Percentiles rank a stretch among this genome's conserved stretches.
Conservation (phyloP, 35 echinoderm and acorn worm species). For the Lytechinus variegatus region DNA sequence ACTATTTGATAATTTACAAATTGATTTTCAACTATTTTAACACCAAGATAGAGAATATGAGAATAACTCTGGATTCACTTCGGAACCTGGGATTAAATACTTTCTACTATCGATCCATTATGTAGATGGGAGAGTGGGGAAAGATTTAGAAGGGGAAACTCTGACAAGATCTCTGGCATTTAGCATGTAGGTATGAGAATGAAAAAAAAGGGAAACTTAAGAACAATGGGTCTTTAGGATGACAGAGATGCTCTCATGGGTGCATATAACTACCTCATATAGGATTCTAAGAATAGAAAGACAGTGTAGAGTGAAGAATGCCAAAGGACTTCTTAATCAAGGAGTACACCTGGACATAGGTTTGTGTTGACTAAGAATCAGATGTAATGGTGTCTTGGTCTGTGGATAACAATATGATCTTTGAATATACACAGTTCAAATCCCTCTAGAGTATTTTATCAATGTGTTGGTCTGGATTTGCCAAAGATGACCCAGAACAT, state of each 20-base stretch:
- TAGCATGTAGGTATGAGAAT: not conserved
- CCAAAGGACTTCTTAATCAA: not conserved
- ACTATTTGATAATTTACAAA: not conserved
- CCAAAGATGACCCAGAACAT: too few species aligned
- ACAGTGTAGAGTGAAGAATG: not conserved
- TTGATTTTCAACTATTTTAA: not conserved
- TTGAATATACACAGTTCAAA: too few species aligned
- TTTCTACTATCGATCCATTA: not conserved
- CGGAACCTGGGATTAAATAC: not conserved
- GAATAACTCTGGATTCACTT: not conserved
- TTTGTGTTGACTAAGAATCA: not conserved
- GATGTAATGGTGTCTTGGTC: too few species aligned
- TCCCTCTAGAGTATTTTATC: too few species aligned
- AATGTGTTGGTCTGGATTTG: too few species aligned
- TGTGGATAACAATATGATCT: too few species aligned
- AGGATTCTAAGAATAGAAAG: slow-evolving; percentile 13
- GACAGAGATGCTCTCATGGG: not conserved
- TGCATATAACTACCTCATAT: not conserved
- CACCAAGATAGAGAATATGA: not conserved
- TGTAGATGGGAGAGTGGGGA: not conserved
- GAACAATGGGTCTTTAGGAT: not conserved
- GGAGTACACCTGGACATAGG: not conserved
- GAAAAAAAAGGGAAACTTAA: not conserved
- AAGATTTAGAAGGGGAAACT: not conserved
- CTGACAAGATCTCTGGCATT: slow-evolving; percentile 9